Base-by-base conservation (phyloP, 2,797 vertebrate species). In the Chromobotia macracanthus region DNA sequence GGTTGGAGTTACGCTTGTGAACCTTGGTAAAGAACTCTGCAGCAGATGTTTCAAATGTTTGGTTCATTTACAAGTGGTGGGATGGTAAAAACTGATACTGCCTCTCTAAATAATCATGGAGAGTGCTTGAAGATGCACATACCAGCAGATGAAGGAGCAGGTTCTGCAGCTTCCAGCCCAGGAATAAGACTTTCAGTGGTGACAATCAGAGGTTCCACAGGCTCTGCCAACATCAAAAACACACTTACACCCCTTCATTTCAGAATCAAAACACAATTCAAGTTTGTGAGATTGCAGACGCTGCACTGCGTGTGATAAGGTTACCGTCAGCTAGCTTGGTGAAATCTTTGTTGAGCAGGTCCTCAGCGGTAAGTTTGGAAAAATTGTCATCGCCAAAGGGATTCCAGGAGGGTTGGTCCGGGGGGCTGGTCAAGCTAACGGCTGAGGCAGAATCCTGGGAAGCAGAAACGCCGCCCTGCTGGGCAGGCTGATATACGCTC, bases 311-410 rank as follows among this genome's bases (percentile, higher is more conserved):
- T 31, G 31, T 31, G 31, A 31, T 31, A 10, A 55, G n/a, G 7
- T 75, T 89, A 99, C 97, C 95, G 0, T 95, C 90, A 11, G 91
- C 84, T 4, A 95, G 92, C 82, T 95, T 96, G 25, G 94, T 94
- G 83, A 95, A 95, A 87, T 98, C 95, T 56, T 95, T 91, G 90
- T 95, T 96, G 2, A 96, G 90, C 76, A 96, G 91, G 83, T 97
- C 95, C 74, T 95, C 96, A 1, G 95, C 95, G 0, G 95, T 92
- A 60, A 99, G 93, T 86, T 93, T 96, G 85, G 96, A 96, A 88
- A 98, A 99, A 90, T 94, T 93, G 89, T 98, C 96, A 2, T 99
- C 96, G 2, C 97, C 98, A 5, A 99, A 99, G 0, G 97, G 98
- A 87, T 99, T 98, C 98, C 98, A 99, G 0, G 93, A 88, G n/a